These are phyloP conservation scores for Phyllostomus discolor DNA, from an alignment of 2,113 vertebrate species.

Conservation along the genomic window DNA sequence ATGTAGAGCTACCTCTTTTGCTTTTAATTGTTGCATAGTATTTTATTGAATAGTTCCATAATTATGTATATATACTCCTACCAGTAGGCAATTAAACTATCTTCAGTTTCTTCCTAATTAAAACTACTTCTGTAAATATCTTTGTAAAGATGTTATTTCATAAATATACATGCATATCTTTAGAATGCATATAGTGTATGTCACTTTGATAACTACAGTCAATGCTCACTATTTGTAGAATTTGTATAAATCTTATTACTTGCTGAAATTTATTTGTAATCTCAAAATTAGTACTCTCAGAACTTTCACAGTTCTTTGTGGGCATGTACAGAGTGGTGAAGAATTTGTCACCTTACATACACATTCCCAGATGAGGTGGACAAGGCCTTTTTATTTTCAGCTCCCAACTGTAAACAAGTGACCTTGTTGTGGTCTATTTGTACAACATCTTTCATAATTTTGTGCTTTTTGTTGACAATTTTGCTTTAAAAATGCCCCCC, in stretches of 20 bases:
- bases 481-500: neutral
- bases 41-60: neutral
- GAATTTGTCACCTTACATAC: neutral
- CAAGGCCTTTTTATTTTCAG: neutral
- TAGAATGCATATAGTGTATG: neutral
- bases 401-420: neutral
- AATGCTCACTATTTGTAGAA: neutral
- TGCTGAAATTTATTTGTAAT: neutral
- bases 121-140: neutral
- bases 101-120: slow-evolving; percentile 21
- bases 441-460: neutral
- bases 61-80: neutral
- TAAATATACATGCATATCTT: neutral
- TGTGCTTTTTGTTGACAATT: neutral
- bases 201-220: neutral
- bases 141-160: neutral
- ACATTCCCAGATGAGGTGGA: neutral
- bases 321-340: neutral
- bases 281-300: neutral
- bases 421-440: neutral
- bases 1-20: neutral
- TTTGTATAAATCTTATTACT: neutral
- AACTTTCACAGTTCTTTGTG: neutral
- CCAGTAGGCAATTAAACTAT: neutral
- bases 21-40: neutral